Percentiles rank a stretch among this genome's conserved stretches.
phyloP scores from a whole-genome alignment of 2,797 vertebrate species.

The Smutsia gigantea region DNA sequence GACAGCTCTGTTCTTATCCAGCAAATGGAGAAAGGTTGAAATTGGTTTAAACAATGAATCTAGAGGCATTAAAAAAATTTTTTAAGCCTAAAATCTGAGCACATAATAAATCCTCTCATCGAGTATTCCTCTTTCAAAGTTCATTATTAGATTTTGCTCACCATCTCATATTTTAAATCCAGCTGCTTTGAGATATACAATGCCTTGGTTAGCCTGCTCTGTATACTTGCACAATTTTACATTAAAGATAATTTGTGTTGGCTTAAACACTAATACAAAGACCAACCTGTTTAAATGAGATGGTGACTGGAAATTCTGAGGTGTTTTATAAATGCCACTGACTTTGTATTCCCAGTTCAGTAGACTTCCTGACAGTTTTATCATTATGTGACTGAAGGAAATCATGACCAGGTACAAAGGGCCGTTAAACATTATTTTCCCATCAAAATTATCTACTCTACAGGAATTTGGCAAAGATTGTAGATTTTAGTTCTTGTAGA shows the following conservation, averaged over 20 bases:
- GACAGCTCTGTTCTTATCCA: neutral
- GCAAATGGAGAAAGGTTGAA: neutral
- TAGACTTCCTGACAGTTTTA: neutral
- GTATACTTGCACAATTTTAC: neutral
- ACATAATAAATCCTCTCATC: neutral
- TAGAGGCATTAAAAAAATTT: neutral
- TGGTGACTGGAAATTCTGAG: neutral
- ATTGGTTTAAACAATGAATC: neutral
- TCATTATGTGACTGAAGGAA: neutral
- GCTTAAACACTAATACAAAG: neutral
- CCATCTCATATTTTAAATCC: neutral
- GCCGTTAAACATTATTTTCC: neutral
- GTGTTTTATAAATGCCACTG: neutral
- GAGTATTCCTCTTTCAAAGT: neutral
- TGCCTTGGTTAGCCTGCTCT: neutral
- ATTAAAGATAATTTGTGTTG: neutral
- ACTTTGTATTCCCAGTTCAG: neutral
- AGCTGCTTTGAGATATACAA: neutral
- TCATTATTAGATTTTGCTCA: neutral
- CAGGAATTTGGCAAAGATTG: neutral
- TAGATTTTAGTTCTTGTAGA: neutral
- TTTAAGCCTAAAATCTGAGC: neutral
- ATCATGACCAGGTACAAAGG: neutral
- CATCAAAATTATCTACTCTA: neutral
- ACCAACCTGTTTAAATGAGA: neutral